Evolutionary conservation across 2,113 vertebrate species (phyloP).

Genomic region (Chitala chitala): DNA sequence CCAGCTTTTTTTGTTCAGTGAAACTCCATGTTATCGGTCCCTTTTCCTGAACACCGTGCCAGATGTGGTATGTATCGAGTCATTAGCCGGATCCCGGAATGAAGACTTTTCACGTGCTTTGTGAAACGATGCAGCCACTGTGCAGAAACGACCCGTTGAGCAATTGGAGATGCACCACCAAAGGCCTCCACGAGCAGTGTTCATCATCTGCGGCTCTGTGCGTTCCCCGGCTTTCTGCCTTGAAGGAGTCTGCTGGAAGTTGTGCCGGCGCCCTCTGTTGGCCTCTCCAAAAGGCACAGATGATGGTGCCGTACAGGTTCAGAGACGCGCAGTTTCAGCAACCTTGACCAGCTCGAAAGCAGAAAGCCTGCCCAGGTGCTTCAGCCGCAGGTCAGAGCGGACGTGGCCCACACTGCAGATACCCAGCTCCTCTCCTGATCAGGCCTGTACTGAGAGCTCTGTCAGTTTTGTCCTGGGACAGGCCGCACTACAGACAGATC

Average conservation of each 20-base stretch:
- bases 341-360: not conserved
- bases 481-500: constrained; percentile 8
- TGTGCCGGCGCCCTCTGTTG: constrained; percentile 13
- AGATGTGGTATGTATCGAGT: too few relatives aligned
- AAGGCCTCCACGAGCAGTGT: not conserved
- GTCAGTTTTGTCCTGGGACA: not conserved
- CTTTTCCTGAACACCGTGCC: too few relatives aligned
- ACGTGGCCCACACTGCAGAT: not conserved
- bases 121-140: too few relatives aligned
- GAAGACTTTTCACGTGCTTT: too few relatives aligned
- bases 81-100: too few relatives aligned
- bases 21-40: too few relatives aligned
- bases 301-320: not conserved
- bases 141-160: not conserved
- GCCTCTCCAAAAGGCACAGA: not conserved
- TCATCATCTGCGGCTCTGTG: not conserved
- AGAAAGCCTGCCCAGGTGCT: not conserved
- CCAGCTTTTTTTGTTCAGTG: too few relatives aligned
- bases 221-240: not conserved
- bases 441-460: not conserved
- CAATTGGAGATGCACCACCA: not conserved
- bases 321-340: not conserved
- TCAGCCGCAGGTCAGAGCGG: not conserved
- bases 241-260: not conserved
- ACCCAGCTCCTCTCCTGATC: not conserved